Evolutionary conservation across 1,140 invertebrate genomes (phyloP), one percentile per base, ranked within the genome.

Genomic region (Diorhabda elongata): DNA sequence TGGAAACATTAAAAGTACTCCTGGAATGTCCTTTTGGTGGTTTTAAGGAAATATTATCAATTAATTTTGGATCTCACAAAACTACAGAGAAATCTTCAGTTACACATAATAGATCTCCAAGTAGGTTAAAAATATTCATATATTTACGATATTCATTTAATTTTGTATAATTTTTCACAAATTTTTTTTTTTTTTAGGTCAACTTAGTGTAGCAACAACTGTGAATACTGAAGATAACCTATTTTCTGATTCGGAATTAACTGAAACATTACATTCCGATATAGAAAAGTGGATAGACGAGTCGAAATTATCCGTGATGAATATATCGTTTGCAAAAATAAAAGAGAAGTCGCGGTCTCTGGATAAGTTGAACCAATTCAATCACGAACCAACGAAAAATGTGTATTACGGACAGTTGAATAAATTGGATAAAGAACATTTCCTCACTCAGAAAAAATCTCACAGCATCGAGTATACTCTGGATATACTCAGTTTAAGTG

Each of bases 1-100:
- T 96, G 72, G 94, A 97, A 82, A 91, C 91, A 43, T 82, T 96
- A 8, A 88, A 88, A 61, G 87, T 91, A 68, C 76, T 96, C 3
- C 79, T 97, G 1, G 87, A 88, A 63, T 85, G 86, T 69, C 87
- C 89, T 6, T 86, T 86, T 26, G 82, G 85, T n/a, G 80, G 85
- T 5, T 81, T 94, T 5, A 80, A 88, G 43, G 72, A 79, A 7
- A 82, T 87, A 43, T 80, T 96, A 6, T 74, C 89, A 26, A 83
- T 85, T 67, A 86, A 87, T 60, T 84, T 91, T 74, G 84, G 69
- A 66, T 82, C 77, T 75, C 84, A 74, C 76, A 84, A 70, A 79
- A 84, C 78, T 73, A 26, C 41, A 74, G 78, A 71, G 76, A 81
- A 74, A 76, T 75, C 57, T 68, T 73, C 44, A 72, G 74, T 11